phyloP scores from a whole-genome alignment of 2,797 vertebrate species.

The Pristis pectinata region DNA sequence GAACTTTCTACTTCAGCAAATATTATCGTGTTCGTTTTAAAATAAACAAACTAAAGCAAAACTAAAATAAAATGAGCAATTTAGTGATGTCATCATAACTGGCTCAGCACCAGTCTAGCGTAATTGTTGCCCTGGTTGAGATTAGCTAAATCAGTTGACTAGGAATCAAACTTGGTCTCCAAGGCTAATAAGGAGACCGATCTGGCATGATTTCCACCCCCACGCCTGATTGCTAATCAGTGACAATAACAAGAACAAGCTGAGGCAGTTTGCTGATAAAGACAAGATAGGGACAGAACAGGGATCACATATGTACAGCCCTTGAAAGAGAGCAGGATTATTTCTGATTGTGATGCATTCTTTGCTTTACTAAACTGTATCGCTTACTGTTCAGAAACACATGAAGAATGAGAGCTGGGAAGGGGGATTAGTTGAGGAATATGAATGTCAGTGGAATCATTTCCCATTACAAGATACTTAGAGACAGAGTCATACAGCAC shows the following conservation, averaged over 20 bases:
- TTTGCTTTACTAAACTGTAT: not conserved
- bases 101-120: not conserved
- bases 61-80: not conserved
- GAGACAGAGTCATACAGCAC: not conserved
- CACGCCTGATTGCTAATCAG: not conserved
- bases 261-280: not conserved
- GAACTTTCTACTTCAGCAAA: not conserved
- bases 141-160: not conserved
- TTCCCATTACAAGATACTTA: not conserved
- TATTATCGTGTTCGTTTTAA: not conserved
- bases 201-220: not conserved
- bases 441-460: not conserved
- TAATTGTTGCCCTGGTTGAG: not conserved
- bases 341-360: not conserved
- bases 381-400: not conserved
- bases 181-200: not conserved
- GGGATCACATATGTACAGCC: not conserved
- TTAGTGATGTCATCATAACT: not conserved
- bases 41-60: not conserved
- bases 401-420: not conserved
- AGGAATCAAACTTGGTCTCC: not conserved
- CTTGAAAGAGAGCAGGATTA: not conserved
- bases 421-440: not conserved
- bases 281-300: not conserved
- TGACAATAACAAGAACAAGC: not conserved